Evolutionary conservation across 2,113 vertebrate genomes (phyloP), one percentile per base, ranked within the genome.

Genomic region (Malurus melanocephalus): DNA sequence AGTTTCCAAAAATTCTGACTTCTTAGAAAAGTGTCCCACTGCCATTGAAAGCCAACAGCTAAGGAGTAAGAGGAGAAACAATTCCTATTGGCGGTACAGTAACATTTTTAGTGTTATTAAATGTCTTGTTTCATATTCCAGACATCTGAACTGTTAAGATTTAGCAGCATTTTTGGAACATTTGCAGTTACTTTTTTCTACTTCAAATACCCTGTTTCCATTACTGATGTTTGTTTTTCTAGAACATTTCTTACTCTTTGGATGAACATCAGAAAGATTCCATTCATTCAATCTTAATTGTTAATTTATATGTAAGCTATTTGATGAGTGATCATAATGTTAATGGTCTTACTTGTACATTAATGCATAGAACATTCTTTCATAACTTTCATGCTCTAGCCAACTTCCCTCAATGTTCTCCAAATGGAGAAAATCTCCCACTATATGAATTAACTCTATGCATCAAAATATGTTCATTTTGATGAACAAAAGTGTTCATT

Each of bases 311-410:
- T 16, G 7, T 22, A 62, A 62, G 13, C 8, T 42, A 28, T 51
- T 65, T 53, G 53, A 15, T 30, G 24, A 88, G 2, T 1, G 1
- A 48, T 10, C 1, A 85, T 52, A 57, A 35, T n/a, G 4, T 23
- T 55, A 57, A n/a, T n/a, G 21, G 3, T 1, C 27, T 32, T 53
- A 17, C 18, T 40, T 5, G 4, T 45, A 49, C 3, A 1, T 23
- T 53, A 45, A 5, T 18, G 5, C 0, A 0, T 23, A 60, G 59
- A 3, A 76, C 3, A 33, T 2, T 61, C 2, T 57, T 68, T 77
- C 10, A 3, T 57, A 89, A 18, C 9, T 53, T 57, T 61, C 26
- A 38, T 24, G 3, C 46, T 56, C 27, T 17, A 72, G 4, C 1
- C 20, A 79, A 30, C 7, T 45, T 64, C 5, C 13, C 40, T n/a